A percentile compares a stretch with the other conserved stretches of the same genome.
phyloP scores from a whole-genome alignment of 2,888 invertebrate genomes.

The Idaea biselata region DNA sequence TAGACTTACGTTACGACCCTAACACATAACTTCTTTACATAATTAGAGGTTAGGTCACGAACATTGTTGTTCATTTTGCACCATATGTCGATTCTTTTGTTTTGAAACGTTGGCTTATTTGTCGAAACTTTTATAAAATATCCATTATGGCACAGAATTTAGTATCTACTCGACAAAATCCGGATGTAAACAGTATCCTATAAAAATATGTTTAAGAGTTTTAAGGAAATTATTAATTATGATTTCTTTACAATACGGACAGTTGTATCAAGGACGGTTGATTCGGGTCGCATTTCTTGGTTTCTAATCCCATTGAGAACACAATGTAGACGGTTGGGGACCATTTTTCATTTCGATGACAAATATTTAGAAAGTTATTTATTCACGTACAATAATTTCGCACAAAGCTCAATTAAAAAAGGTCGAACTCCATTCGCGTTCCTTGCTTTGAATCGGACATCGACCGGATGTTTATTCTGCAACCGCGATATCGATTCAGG shows the following conservation, averaged over 20 bases:
- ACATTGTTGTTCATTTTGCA: constrained; percentile 10
- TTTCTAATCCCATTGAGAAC: constrained; percentile 73
- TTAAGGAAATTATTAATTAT: constrained; percentile 58
- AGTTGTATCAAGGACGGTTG: constrained; percentile 46
- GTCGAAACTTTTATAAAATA: background rate
- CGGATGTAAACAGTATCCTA: constrained; percentile 43
- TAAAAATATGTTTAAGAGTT: constrained; percentile 43
- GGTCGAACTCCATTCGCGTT: constrained; percentile 52
- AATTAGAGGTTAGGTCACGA: constrained; percentile 46
- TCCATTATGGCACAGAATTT: no score
- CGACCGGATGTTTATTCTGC: constrained; percentile 71
- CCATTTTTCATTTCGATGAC: constrained; percentile 77
- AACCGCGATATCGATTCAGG: constrained; percentile 71
- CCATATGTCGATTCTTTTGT: background rate
- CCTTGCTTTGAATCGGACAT: constrained; percentile 55
- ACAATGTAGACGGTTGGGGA: constrained; percentile 60
- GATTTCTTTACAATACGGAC: constrained; percentile 52
- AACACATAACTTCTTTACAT: constrained; percentile 47
- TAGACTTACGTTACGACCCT: constrained; percentile 40
- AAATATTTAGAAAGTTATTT: constrained; percentile 80
- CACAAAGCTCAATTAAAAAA: constrained; percentile 65
- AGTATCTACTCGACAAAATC: constrained; percentile 23
- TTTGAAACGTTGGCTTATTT: background rate
- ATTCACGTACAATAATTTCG: constrained; percentile 59
- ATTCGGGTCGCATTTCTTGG: constrained; percentile 69